Conservation (phyloP, 1,140 invertebrate species). For the Galendromus occidentalis region DNA sequence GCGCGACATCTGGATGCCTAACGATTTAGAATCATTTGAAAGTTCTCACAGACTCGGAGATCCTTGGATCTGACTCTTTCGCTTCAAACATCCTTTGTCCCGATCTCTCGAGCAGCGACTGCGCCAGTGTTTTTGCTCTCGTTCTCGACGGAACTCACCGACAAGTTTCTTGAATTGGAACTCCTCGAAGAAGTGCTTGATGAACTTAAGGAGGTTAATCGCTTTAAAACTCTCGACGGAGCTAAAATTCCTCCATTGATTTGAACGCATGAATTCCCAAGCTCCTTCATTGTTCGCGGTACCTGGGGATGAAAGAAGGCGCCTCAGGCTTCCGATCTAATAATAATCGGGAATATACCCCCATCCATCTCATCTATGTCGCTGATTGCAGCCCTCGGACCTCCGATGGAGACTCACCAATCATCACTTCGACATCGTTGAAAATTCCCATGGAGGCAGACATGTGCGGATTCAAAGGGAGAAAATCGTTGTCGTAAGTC, state of each 20-base stretch:
- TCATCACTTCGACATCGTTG: constrained; percentile 1
- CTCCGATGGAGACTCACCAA: neutral
- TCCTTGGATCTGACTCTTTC: too few relatives aligned
- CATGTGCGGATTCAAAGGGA: neutral
- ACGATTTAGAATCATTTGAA: too few relatives aligned
- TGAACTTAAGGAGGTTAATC: neutral
- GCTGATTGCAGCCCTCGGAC: neutral
- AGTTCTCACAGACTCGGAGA: too few relatives aligned
- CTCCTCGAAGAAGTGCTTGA: neutral
- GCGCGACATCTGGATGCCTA: too few relatives aligned
- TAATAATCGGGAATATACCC: neutral
- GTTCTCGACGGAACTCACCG: neutral
- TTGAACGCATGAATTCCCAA: neutral
- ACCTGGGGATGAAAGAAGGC: neutral
- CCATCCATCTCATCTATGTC: neutral
- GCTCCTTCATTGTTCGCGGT: neutral
- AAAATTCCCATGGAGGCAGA: neutral
- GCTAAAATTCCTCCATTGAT: constrained; percentile 3
- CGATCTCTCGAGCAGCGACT: too few relatives aligned
- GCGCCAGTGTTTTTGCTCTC: too few relatives aligned
- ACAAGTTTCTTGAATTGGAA: neutral
- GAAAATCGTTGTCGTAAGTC: neutral
- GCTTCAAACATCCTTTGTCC: too few relatives aligned
- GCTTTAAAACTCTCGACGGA: neutral
- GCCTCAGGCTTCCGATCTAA: neutral